These are phyloP conservation scores for Anseranas semipalmata DNA, from an alignment of 2,113 vertebrate genomes.

Conservation along the genomic window DNA sequence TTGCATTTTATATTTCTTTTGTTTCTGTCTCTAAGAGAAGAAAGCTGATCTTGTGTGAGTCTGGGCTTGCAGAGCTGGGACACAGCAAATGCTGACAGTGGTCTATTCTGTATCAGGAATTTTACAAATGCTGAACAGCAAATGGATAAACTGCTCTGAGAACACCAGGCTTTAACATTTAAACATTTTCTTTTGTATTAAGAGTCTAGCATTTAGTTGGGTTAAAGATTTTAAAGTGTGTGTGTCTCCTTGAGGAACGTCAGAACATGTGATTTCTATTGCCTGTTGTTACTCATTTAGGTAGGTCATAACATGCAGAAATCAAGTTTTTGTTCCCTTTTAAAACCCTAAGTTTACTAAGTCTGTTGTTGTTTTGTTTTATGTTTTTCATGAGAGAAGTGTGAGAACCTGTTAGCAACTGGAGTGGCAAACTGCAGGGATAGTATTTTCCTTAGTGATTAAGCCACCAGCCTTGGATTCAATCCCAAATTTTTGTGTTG, in stretches of 20 bases:
- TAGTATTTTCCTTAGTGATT: background rate
- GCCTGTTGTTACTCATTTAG: background rate
- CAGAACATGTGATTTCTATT: background rate
- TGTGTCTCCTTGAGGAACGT: background rate
- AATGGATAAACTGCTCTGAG: background rate
- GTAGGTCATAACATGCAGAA: background rate
- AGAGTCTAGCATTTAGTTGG: background rate
- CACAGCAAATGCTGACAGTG: background rate
- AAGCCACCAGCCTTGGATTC: background rate
- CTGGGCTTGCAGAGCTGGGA: background rate
- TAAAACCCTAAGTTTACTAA: background rate
- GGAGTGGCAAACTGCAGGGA: background rate
- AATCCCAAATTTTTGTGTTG: background rate
- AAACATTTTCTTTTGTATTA: background rate
- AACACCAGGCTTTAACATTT: background rate
- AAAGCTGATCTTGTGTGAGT: background rate
- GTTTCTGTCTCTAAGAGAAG: too few species aligned
- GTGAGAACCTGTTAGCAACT: background rate
- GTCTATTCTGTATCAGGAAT: background rate
- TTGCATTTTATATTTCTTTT: too few species aligned
- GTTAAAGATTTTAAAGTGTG: background rate
- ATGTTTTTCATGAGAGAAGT: background rate
- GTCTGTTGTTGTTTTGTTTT: background rate
- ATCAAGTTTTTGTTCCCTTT: background rate
- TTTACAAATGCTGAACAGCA: background rate